phyloP scores from a whole-genome alignment of 1,140 invertebrate species.

The Dendrolimus kikuchii region DNA sequence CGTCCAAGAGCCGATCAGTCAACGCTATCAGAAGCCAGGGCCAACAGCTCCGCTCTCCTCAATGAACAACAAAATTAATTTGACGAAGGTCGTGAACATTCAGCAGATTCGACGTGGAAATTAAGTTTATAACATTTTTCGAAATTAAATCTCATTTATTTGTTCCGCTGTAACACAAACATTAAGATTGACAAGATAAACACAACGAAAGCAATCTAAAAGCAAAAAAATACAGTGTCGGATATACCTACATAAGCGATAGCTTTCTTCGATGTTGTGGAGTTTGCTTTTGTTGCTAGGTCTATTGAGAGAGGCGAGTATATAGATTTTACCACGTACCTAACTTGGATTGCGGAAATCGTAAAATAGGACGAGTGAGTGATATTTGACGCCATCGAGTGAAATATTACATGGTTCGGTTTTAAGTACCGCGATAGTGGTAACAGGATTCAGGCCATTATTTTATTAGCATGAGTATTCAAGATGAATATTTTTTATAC shows the following conservation, averaged over 20 bases:
- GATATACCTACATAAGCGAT: slow-evolving; percentile 31
- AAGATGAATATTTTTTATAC: too few species aligned
- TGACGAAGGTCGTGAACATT: slow-evolving; percentile 9
- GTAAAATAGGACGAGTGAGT: slow-evolving; percentile 19
- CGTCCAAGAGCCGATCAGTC: slow-evolving; percentile 51
- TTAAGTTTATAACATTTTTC: background rate
- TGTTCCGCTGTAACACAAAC: too few species aligned
- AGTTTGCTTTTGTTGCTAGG: slow-evolving; percentile 4
- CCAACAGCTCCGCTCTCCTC: slow-evolving; percentile 21
- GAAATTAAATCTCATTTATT: too few species aligned
- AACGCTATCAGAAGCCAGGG: slow-evolving; percentile 47
- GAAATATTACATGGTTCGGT: too few species aligned
- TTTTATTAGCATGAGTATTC: too few species aligned
- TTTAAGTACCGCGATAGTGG: too few species aligned
- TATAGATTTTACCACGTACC: slow-evolving; percentile 17
- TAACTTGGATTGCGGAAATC: slow-evolving; percentile 21
- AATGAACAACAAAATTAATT: slow-evolving; percentile 52
- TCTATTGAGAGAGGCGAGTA: background rate
- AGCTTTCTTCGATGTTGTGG: slow-evolving; percentile 21
- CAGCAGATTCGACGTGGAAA: background rate
- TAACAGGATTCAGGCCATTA: too few species aligned
- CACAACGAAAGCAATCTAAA: slow-evolving; percentile 22
- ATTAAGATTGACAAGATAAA: too few species aligned
- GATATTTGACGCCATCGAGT: slow-evolving; percentile 2
- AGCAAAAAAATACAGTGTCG: slow-evolving; percentile 21